Conservation (phyloP, 1,140 invertebrate genomes). For the Plectus sambesii region DNA sequence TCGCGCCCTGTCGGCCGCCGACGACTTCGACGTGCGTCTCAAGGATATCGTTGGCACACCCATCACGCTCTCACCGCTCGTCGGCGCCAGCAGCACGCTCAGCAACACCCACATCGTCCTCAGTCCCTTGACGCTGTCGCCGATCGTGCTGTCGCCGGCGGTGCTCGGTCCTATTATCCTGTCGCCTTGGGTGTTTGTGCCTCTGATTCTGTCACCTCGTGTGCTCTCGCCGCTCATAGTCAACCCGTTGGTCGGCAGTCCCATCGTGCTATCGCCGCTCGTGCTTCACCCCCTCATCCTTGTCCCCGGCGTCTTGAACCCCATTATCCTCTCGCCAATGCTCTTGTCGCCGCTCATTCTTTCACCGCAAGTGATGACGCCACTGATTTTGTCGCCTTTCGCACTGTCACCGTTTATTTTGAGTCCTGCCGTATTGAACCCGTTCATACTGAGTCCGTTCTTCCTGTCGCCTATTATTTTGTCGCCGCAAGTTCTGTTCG, state of each 20-base stretch:
- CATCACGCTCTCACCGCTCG: conserved; percentile 13
- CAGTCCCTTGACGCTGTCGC: conserved; percentile 16
- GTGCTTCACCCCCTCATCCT: conserved; percentile 33
- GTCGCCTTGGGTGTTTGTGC: conserved; percentile 25
- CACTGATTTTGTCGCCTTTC: conserved; percentile 28
- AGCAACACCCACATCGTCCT: conserved; percentile 14
- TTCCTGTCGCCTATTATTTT: conserved; percentile 20
- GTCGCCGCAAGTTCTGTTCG: conserved; percentile 28
- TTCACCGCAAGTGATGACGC: conserved; percentile 20
- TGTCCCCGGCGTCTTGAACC: conserved; percentile 25
- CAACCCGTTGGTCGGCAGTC: conserved; percentile 25
- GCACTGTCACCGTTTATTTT: conserved; percentile 27
- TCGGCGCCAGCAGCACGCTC: conserved; percentile 9
- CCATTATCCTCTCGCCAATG: conserved; percentile 31
- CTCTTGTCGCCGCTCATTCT: conserved; percentile 19
- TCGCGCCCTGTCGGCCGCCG: conserved; percentile 17
- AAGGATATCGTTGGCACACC: conserved; percentile 30
- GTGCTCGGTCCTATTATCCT: conserved; percentile 25
- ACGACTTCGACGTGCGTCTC: conserved; percentile 23
- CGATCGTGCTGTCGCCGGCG: conserved; percentile 27
- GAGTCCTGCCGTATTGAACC: conserved; percentile 16
- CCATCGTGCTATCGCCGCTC: conserved; percentile 33
- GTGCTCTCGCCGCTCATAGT: conserved; percentile 26
- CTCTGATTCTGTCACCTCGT: conserved; percentile 31
- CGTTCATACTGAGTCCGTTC: conserved; percentile 24